Evolutionary conservation across 30 jellyfish, hydroid and myxozoan genomes (phyloP).

Genomic region (Clytia hemisphaerica): DNA sequence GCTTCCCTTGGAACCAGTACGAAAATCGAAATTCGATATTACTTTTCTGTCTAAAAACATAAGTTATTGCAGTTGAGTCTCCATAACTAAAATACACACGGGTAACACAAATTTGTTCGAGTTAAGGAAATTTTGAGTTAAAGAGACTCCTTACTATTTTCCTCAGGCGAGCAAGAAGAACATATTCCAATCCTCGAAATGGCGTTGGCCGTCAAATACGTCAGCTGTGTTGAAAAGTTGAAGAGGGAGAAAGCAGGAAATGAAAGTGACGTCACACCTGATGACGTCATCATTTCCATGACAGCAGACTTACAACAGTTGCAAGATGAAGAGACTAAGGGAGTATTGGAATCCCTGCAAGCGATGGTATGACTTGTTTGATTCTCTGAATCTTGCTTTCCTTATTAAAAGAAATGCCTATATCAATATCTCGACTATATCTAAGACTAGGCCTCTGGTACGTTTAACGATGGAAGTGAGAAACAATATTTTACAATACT

Average conservation of each 20-base stretch:
- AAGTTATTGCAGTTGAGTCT: too few relatives aligned
- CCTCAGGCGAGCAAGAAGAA: slow-evolving; percentile 88
- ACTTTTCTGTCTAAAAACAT: too few relatives aligned
- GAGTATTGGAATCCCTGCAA: slow-evolving; percentile 27
- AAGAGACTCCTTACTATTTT: background rate
- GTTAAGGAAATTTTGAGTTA: background rate
- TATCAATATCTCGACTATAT: too few relatives aligned
- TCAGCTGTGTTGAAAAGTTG: slow-evolving; percentile 29
- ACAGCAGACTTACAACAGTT: slow-evolving; percentile 87
- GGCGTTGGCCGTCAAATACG: slow-evolving; percentile 84
- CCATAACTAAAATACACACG: too few relatives aligned
- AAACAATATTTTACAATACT: too few relatives aligned
- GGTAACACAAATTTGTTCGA: too few relatives aligned
- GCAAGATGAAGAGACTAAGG: slow-evolving; percentile 63
- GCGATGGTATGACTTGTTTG: slow-evolving; percentile 66
- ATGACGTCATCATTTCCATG: slow-evolving; percentile 52
- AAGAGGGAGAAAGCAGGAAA: slow-evolving; percentile 12
- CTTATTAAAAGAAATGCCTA: too few relatives aligned
- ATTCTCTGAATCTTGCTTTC: too few relatives aligned
- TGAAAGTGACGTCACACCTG: slow-evolving; percentile 17
- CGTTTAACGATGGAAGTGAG: too few relatives aligned
- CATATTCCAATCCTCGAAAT: slow-evolving; percentile 87
- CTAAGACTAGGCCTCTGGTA: too few relatives aligned
- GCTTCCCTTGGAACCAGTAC: too few relatives aligned
- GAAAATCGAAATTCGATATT: too few relatives aligned